Evolutionary conservation across 1,140 invertebrate species (phyloP), one percentile per base, ranked within the genome.

Genomic region (Eumaeus atala): DNA sequence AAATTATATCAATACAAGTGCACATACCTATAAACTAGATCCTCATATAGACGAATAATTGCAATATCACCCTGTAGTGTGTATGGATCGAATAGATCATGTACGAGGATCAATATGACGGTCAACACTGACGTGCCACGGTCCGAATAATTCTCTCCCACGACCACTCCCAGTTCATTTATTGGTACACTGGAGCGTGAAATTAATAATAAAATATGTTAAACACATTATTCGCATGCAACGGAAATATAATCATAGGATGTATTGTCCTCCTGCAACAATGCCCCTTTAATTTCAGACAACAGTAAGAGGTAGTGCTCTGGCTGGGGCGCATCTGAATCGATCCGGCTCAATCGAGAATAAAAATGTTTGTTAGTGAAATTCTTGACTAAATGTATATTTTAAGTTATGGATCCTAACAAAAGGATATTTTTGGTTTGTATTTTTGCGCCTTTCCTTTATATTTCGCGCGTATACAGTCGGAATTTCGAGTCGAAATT

Each of bases 141-240:
- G 56, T 85, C 79, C 0, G 67, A 60, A 40, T 80, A 85, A 47
- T 69, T 82, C 58, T 83, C 71, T 10, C 82, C 79, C 1, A 61
- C 48, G 9, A 85, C 74, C n/a, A 77, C 65, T 7, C 61, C 55
- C 16, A 85, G 36, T 51, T 85, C 73, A 6, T 59, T 47, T 16
- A 74, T 34, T 7, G 77, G 71, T 0, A 85, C 76, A 9, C 81
- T 84, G 62, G 61, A 62, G 17, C 11, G 35, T 47, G 14, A 21
- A 55, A 54, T 48, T 33, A 51, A 34, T 52, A 48, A 40, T 10
- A 47, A 33, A 18, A 35, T 48, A 28, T 28, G 21, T 28, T 28
- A 42, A 42, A 17, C 17, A 42, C 40, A 12, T n/a, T n/a, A n/a
- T 12, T 42, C 3, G 10, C 12, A 12, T 11, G 9, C n/a, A n/a